Evolutionary conservation across 2,113 vertebrate genomes (phyloP).

Genomic region (Corythornis cristatus): DNA sequence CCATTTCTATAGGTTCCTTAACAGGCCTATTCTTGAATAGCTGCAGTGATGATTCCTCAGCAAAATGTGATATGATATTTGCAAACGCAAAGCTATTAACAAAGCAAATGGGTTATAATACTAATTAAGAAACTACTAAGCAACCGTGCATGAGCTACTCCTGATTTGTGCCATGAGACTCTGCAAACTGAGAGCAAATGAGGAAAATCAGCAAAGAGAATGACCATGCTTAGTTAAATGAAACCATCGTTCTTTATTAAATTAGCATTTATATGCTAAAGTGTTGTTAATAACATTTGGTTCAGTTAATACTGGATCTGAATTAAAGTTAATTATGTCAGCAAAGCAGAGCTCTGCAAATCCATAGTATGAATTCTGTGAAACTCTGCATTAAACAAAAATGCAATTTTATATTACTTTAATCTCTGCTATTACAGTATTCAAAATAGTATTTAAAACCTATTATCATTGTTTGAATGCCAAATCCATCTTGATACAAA

Average conservation of each 20-base stretch:
- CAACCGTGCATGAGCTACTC: constrained; percentile 8
- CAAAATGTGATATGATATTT: background rate
- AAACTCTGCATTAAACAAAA: background rate
- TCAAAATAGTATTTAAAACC: background rate
- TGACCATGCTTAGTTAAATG: constrained; percentile 6
- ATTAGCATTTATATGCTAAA: constrained; percentile 24
- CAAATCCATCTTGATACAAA: background rate
- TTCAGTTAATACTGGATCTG: background rate
- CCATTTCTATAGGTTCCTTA: background rate
- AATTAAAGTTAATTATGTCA: constrained; percentile 30
- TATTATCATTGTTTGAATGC: background rate
- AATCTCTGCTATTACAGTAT: background rate
- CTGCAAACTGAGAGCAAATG: constrained; percentile 2
- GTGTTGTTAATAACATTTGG: background rate
- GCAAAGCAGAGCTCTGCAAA: constrained; percentile 9
- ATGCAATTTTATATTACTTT: background rate
- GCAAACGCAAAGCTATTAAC: constrained; percentile 47
- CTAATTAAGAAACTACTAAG: constrained; percentile 46
- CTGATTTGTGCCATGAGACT: constrained; percentile 5
- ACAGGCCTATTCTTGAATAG: background rate
- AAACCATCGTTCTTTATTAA: constrained; percentile 28
- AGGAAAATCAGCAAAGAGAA: constrained; percentile 13
- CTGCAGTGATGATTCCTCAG: background rate
- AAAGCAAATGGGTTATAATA: constrained; percentile 41
- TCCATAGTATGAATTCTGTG: background rate